Percentiles rank a stretch among this genome's conserved stretches.
Conservation (phyloP, 2,113 vertebrate species). For the Phyllostomus hastatus region DNA sequence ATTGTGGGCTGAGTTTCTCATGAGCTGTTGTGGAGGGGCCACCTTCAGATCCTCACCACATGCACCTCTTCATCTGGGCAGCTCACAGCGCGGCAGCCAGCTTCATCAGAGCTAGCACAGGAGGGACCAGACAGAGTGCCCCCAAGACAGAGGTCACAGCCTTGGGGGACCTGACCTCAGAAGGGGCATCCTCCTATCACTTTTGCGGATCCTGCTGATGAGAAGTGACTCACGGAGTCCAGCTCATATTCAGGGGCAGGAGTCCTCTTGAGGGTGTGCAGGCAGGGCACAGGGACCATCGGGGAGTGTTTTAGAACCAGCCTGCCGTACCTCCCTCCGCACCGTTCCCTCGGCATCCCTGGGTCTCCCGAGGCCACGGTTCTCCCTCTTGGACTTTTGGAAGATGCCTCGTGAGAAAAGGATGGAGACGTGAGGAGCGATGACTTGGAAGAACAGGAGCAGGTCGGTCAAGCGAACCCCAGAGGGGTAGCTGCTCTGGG, state of each 20-base stretch:
- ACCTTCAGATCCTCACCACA: background rate
- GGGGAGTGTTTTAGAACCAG: background rate
- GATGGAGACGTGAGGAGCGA: background rate
- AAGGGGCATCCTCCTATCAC: background rate
- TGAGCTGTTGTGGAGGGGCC: accelerated
- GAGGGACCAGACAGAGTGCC: background rate
- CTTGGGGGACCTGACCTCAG: background rate
- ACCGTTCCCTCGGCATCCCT: accelerated
- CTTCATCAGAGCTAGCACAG: background rate
- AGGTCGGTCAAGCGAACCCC: background rate
- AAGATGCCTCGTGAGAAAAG: background rate
- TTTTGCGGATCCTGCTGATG: accelerated
- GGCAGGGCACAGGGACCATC: accelerated
- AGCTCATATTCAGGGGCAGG: background rate
- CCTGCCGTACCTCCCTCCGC: background rate
- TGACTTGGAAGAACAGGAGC: background rate
- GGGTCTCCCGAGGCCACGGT: background rate
- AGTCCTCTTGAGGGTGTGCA: accelerated
- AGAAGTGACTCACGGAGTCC: background rate
- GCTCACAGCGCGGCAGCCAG: accelerated
- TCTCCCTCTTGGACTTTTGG: background rate
- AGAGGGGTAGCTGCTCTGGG: accelerated
- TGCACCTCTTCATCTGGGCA: background rate
- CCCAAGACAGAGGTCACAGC: background rate
- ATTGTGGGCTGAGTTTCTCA: background rate